Conservation (phyloP, 1,140 invertebrate species). For the Musca domestica region DNA sequence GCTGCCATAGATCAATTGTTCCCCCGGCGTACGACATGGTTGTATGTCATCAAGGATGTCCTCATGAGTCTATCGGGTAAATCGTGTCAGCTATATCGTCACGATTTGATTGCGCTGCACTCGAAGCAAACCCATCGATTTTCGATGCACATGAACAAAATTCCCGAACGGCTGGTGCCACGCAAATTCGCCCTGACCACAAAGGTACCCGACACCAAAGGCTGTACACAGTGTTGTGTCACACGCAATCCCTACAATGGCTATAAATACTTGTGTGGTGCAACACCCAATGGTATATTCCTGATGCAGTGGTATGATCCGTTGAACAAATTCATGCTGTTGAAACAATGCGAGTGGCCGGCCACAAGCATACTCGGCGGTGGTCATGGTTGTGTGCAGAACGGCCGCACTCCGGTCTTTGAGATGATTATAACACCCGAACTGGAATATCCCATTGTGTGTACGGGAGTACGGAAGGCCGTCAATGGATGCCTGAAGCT, state of each 20-base stretch:
- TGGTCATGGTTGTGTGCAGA: constrained; percentile 44
- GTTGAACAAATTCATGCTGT: constrained; percentile 97
- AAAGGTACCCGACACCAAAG: constrained; percentile 93
- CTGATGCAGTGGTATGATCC: constrained; percentile 99
- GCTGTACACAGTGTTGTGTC: constrained; percentile 90
- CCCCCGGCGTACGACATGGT: constrained; percentile 90
- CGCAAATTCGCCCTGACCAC: constrained; percentile 90
- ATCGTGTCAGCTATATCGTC: constrained; percentile 90
- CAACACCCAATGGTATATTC: constrained; percentile 87
- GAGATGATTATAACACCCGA: constrained; percentile 97
- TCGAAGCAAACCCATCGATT: constrained; percentile 85
- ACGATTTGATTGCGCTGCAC: constrained; percentile 85
- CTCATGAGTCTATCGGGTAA: constrained; percentile 98
- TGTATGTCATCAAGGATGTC: constrained; percentile 97
- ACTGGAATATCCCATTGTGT: constrained; percentile 93
- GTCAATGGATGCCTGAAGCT: constrained; percentile 77
- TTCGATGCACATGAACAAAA: constrained; percentile 89
- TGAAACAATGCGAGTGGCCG: constrained; percentile 68
- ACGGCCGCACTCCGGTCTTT: constrained; percentile 66
- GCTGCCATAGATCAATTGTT: constrained; percentile 97
- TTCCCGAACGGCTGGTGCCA: constrained; percentile 92
- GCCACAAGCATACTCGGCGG: constrained; percentile 45
- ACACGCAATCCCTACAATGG: constrained; percentile 96
- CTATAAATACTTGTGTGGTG: constrained; percentile 96
- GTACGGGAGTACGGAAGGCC: constrained; percentile 82